These are phyloP conservation scores for Aldabrachelys gigantea DNA, from an alignment of 2,113 vertebrate species.

Conservation along the genomic window DNA sequence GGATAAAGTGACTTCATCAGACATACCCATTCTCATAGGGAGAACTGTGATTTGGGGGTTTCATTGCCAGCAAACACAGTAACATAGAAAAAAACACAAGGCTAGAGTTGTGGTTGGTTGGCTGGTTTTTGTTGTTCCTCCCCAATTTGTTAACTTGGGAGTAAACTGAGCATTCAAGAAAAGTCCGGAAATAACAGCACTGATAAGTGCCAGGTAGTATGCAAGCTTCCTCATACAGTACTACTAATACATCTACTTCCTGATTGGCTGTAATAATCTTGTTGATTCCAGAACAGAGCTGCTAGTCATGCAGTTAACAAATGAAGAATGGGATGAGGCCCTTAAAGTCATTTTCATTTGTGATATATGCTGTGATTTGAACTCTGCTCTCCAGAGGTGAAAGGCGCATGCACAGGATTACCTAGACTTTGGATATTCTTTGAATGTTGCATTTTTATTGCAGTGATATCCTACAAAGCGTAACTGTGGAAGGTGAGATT, in stretches of 20 bases:
- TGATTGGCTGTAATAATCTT: background rate
- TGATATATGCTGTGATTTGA: accelerated
- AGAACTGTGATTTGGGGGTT: background rate
- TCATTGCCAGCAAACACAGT: background rate
- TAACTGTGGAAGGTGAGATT: background rate
- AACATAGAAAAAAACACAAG: background rate
- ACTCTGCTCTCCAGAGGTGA: background rate
- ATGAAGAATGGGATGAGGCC: background rate
- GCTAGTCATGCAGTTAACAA: background rate
- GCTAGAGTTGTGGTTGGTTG: background rate
- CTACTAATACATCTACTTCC: background rate
- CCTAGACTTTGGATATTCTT: background rate
- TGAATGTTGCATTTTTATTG: background rate
- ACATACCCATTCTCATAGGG: background rate
- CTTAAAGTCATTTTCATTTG: background rate
- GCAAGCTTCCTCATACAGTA: background rate
- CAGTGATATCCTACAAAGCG: background rate
- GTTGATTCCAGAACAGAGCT: background rate
- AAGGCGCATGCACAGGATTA: background rate
- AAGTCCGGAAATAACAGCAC: background rate
- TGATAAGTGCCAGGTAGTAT: background rate
- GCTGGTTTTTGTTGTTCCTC: background rate
- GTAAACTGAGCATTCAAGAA: background rate
- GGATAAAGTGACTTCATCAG: conserved; percentile 11
- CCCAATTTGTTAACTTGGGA: background rate